Percentiles rank a stretch among this genome's conserved stretches.
These are phyloP conservation scores for Oreochromis spilurus DNA, from an alignment of 2,113 vertebrate species.

Conservation along the genomic window DNA sequence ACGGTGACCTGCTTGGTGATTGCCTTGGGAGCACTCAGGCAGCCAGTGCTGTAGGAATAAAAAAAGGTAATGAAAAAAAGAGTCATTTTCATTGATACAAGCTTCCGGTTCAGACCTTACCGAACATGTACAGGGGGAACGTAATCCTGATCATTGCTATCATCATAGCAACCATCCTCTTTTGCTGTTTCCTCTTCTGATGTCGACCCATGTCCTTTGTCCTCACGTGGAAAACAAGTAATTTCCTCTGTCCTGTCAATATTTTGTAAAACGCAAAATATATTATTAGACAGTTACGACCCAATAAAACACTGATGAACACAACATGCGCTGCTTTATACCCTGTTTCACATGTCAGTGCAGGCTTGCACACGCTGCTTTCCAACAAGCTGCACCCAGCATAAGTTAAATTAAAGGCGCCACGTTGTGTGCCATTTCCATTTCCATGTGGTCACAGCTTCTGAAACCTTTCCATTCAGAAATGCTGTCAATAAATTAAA, in stretches of 20 bases:
- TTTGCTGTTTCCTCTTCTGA: not conserved
- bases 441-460: not conserved
- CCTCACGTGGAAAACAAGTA: not conserved
- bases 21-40: not conserved
- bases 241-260: not conserved
- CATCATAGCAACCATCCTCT: not conserved
- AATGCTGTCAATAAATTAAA: not conserved
- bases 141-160: not conserved
- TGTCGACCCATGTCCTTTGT: not conserved
- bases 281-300: not conserved
- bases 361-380: not conserved
- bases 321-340: not conserved
- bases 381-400: not conserved
- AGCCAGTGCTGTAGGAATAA: not conserved
- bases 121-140: not conserved
- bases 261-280: not conserved
- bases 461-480: not conserved
- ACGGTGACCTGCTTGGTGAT: not conserved
- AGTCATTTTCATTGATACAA: not conserved
- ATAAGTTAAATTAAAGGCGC: not conserved
- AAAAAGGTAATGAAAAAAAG: not conserved
- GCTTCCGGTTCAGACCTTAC: not conserved
- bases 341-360: not conserved
- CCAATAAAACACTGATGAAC: not conserved
- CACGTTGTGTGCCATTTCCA: not conserved